Percentiles rank a stretch among this genome's conserved stretches.
Conservation (phyloP, 2,888 invertebrate genomes). For the Microplitis deprimator region DNA sequence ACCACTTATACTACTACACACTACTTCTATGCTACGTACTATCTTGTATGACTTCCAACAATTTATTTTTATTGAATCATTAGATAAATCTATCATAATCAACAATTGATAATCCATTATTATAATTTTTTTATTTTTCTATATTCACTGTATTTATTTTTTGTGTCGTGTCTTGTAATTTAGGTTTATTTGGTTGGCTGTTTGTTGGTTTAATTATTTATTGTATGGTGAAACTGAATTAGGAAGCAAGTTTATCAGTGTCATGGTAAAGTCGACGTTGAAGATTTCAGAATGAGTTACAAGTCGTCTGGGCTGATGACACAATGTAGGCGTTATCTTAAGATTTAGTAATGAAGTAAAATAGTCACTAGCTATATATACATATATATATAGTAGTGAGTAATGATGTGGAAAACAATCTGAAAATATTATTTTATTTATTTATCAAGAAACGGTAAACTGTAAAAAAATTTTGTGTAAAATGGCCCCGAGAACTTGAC, state of each 20-base stretch:
- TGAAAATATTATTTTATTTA: neutral
- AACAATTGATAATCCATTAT: neutral
- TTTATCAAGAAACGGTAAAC: too few species aligned
- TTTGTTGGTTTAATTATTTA: slow-evolving; percentile 1
- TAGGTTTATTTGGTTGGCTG: neutral
- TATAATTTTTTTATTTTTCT: neutral
- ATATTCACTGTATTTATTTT: neutral
- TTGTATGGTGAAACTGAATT: neutral
- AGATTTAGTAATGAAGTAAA: neutral
- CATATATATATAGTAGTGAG: neutral
- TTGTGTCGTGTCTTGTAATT: neutral
- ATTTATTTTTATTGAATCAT: slow-evolving; percentile 24
- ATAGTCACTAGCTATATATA: neutral
- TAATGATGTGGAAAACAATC: neutral
- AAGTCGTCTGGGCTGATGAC: neutral
- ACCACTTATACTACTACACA: slow-evolving; percentile 6
- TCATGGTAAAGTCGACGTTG: neutral
- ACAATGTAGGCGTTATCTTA: neutral
- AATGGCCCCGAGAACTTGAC: too few species aligned
- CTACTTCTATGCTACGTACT: slow-evolving; percentile 3
- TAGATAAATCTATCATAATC: neutral
- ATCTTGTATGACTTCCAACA: neutral
- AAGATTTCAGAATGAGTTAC: slow-evolving; percentile 1
- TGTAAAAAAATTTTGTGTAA: too few species aligned
- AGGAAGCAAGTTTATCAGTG: neutral